A percentile compares a stretch with the other conserved stretches of the same genome.
Conservation (phyloP, 2,888 invertebrate genomes). For the Polyploca ridens region DNA sequence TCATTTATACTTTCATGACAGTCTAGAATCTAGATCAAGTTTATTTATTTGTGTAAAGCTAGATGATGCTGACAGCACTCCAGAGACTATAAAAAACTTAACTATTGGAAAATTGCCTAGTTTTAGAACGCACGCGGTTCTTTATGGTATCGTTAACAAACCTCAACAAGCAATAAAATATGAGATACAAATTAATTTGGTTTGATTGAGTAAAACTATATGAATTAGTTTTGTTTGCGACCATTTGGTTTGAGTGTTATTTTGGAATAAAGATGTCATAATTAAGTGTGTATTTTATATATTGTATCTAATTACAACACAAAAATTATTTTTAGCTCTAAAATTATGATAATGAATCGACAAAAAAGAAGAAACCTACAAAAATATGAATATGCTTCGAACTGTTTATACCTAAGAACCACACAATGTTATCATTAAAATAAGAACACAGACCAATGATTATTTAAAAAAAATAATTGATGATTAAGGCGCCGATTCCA, state of each 20-base stretch:
- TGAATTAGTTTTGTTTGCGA: constrained; percentile 3
- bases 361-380: too few relatives aligned
- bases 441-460: not conserved
- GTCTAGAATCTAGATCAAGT: constrained; percentile 52
- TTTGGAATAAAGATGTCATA: not conserved
- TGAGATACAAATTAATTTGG: constrained; percentile 29
- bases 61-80: constrained; percentile 34
- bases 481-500: constrained; percentile 18
- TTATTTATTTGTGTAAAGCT: constrained; percentile 61
- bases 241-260: not conserved
- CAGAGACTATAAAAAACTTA: constrained; percentile 35
- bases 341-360: too few relatives aligned
- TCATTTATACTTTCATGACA: constrained; percentile 4
- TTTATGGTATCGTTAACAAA: constrained; percentile 24
- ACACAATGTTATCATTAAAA: not conserved
- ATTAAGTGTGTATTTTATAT: too few relatives aligned
- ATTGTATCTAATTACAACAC: too few relatives aligned
- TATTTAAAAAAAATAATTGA: constrained; percentile 11
- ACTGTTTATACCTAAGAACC: not conserved
- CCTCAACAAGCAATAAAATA: constrained; percentile 15
- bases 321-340: too few relatives aligned
- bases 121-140: constrained; percentile 22
- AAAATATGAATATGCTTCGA: too few relatives aligned
- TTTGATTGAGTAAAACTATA: not conserved
- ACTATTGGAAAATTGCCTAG: constrained; percentile 55